Evolutionary conservation across 2,888 invertebrate genomes (phyloP).

Genomic region (Lymantria monacha): DNA sequence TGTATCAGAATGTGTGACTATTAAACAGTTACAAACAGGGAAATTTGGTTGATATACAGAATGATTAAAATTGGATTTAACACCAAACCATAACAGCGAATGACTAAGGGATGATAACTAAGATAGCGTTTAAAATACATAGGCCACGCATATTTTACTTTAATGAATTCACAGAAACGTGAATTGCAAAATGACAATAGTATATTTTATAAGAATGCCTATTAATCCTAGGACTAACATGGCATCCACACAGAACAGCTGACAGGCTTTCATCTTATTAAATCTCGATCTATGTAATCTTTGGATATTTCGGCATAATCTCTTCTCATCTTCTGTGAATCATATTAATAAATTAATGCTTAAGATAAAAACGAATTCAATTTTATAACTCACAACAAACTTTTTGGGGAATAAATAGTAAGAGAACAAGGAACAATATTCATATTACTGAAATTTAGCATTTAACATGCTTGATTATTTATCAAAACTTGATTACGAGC

Average conservation of each 20-base stretch:
- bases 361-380: no score
- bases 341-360: background rate
- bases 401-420: no score
- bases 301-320: background rate
- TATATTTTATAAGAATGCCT: background rate
- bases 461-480: no score
- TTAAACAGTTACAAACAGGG: background rate
- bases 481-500: no score
- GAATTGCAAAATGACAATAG: background rate
- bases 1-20: background rate
- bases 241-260: background rate
- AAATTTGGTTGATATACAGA: background rate
- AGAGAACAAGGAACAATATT: no score
- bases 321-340: background rate
- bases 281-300: background rate
- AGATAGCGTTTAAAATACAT: background rate
- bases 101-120: background rate
- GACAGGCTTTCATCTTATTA: background rate
- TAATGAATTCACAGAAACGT: background rate
- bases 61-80: no score
- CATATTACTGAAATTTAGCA: no score
- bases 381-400: no score
- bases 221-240: background rate
- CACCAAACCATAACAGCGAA: no score
- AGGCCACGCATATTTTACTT: background rate